Evolutionary conservation across 2,113 vertebrate genomes (phyloP), one percentile per base, ranked within the genome.

Genomic region (Myodes glareolus): DNA sequence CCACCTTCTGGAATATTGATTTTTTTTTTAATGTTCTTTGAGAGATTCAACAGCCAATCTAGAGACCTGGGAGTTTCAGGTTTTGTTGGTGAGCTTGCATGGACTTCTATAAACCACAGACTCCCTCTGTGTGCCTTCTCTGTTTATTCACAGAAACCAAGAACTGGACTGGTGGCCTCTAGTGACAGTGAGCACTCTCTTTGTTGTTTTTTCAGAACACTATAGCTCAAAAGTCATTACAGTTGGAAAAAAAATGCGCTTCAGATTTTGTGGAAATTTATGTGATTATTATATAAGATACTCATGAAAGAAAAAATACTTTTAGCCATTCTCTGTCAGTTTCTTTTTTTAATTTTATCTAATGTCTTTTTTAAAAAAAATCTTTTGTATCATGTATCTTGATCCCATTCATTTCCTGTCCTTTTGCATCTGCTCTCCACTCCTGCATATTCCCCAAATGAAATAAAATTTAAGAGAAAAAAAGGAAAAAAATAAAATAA

Each of bases 1-100:
- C 58, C 75, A 87, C 50, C 88, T 95, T 55, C 42, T 86, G 88
- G 85, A 94, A 96, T 70, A 86, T 0, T 80, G 68, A 77, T 39
- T 82, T 82, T 45, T 70, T 91, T 92, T 65, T 23, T n/a, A n/a
- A 90, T 45, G 45, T 80, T 25, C 10, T 95, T 88, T 36, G 42
- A 92, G 45, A 76, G 55, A 94, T 27, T 78, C 14, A 86, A 47
- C 76, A 63, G 16, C 63, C 16, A 76, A 7, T 52, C 31, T 84
- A 47, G 25, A 91, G 4, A 88, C 12, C 13, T 84, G 55, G 29
- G 11, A 11, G 72, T 90, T 92, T 68, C 63, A 58, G 27, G 6
- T 55, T 63, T 94, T 84, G 50, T 52, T 39, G 31, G n/a, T 45
- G 75, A 65, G 25, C 73, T 61, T 94, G 2, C 39, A 1, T 33